Conservation (phyloP, 1,140 invertebrate genomes). For the Tetraneura akinire region DNA sequence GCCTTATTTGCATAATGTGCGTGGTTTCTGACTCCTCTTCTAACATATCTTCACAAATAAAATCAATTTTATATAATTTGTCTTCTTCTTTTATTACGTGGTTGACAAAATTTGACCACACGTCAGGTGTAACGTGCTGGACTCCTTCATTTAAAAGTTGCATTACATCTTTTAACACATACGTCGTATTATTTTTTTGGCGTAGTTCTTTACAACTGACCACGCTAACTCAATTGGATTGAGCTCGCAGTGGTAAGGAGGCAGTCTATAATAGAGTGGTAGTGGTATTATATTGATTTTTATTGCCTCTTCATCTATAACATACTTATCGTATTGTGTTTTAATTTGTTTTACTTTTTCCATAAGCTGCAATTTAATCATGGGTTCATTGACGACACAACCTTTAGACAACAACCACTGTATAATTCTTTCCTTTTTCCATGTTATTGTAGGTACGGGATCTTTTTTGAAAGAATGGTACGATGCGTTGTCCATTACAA, state of each 20-base stretch:
- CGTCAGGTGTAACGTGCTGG: neutral
- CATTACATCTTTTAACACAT: neutral
- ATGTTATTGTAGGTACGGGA: neutral
- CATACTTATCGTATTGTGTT: neutral
- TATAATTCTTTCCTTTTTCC: neutral
- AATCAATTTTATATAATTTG: neutral
- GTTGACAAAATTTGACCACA: neutral
- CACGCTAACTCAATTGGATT: neutral
- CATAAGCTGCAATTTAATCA: neutral
- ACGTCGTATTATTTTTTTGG: neutral
- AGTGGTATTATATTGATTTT: too few species aligned
- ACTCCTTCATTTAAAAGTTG: neutral
- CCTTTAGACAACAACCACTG: neutral
- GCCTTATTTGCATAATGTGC: neutral
- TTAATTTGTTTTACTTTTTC: neutral
- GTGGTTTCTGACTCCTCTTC: neutral
- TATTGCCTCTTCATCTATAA: too few species aligned
- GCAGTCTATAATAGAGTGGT: neutral
- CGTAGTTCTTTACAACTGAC: neutral
- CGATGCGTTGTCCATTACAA: neutral
- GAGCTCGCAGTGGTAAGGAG: neutral
- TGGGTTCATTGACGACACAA: neutral
- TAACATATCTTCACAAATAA: neutral
- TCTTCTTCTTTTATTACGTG: neutral
- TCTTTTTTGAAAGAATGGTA: neutral